A percentile compares a stretch with the other conserved stretches of the same genome.
Conservation (phyloP, 2,113 vertebrate species). For the Pachycephala philippinensis region DNA sequence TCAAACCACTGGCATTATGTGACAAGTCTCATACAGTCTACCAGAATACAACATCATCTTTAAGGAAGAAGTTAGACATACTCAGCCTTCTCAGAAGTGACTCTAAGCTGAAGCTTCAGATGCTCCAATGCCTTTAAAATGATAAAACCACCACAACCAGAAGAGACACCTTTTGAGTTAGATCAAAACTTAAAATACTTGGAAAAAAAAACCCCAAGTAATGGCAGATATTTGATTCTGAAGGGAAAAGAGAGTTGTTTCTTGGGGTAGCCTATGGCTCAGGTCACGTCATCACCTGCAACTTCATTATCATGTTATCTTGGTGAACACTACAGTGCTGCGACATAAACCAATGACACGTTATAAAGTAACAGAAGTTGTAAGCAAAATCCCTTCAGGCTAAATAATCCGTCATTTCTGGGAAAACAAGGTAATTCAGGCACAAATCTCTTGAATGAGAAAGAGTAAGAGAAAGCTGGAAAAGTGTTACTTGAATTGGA, state of each 20-base stretch:
- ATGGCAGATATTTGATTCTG: not conserved
- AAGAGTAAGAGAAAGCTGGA: not conserved
- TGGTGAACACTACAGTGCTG: not conserved
- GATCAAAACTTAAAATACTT: not conserved
- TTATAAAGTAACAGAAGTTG: not conserved
- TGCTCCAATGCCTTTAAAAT: not conserved
- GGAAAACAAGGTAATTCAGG: not conserved
- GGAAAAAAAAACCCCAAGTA: not conserved
- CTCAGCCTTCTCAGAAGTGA: not conserved
- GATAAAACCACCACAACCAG: accelerated
- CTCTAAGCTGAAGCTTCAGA: not conserved
- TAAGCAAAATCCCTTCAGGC: not conserved
- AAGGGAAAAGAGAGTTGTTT: not conserved
- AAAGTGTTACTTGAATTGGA: not conserved
- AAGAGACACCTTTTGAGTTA: not conserved
- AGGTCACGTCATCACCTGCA: not conserved
- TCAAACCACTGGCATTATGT: not conserved
- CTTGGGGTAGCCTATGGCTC: not conserved
- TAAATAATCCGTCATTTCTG: not conserved
- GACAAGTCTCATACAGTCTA: not conserved
- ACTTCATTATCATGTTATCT: not conserved
- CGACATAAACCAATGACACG: not conserved
- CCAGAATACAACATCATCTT: not conserved
- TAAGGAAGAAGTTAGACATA: not conserved
- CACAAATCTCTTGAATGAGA: not conserved